These are phyloP conservation scores for Channa argus DNA, from an alignment of 2,113 vertebrate species.

Conservation along the genomic window DNA sequence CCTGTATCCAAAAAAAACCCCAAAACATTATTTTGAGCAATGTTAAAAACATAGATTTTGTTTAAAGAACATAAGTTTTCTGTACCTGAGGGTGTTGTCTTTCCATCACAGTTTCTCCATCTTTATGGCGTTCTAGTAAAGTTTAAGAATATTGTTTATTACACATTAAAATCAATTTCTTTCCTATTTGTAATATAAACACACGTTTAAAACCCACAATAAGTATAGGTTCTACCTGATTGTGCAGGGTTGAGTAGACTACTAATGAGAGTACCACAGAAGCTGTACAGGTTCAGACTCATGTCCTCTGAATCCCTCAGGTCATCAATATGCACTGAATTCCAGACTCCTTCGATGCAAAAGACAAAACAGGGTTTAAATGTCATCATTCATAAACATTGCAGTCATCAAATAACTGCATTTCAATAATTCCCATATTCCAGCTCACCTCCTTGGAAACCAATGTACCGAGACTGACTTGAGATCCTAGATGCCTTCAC, in stretches of 20 bases:
- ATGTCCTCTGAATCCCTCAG: constrained; percentile 81
- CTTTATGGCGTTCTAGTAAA: constrained; percentile 26
- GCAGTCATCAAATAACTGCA: accelerated
- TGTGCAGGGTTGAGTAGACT: constrained; percentile 60
- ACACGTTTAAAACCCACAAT: not conserved
- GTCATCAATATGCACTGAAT: constrained; percentile 82
- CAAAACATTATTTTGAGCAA: too few relatives aligned
- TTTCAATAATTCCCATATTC: not conserved
- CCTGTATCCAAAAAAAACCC: constrained; percentile 38
- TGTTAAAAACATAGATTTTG: not conserved
- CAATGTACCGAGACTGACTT: constrained; percentile 76
- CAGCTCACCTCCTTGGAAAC: constrained; percentile 83
- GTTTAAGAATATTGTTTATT: constrained; percentile 5
- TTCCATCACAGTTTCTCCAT: not conserved
- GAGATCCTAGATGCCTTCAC: constrained; percentile 80
- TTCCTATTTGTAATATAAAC: not conserved
- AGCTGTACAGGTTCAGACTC: constrained; percentile 76
- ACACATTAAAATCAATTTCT: not conserved
- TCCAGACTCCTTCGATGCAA: constrained; percentile 74
- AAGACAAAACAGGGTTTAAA: not conserved
- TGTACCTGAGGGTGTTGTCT: constrained; percentile 13
- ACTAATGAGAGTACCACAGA: constrained; percentile 80
- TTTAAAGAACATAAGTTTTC: not conserved
- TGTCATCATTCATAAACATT: not conserved
- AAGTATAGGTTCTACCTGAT: constrained; percentile 46